A percentile compares a stretch with the other conserved stretches of the same genome.
These are phyloP conservation scores for Phrynocephalus guinanensis DNA, from an alignment of 2,797 vertebrate genomes.

Conservation along the genomic window DNA sequence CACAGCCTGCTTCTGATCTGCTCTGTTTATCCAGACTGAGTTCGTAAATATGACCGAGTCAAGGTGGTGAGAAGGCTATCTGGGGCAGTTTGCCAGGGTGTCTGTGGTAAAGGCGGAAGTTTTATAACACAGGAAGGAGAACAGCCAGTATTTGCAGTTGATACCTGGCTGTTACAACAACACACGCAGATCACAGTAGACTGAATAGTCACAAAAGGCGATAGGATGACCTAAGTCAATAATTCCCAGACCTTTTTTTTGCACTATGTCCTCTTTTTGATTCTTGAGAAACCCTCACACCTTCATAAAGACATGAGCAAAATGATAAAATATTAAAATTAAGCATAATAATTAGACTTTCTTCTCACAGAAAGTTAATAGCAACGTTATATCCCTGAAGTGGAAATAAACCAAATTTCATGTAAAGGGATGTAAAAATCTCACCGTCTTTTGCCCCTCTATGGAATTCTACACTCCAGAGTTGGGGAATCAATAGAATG, in stretches of 20 bases:
- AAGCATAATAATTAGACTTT: too few species aligned
- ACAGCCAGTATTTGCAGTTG: conserved; percentile 65
- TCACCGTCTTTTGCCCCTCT: too few species aligned
- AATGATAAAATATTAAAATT: too few species aligned
- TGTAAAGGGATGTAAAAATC: too few species aligned
- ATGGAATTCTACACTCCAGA: too few species aligned
- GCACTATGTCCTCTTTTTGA: background rate
- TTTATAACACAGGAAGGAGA: conserved; percentile 69
- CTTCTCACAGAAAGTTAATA: too few species aligned
- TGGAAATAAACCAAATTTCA: too few species aligned
- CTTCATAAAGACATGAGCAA: too few species aligned
- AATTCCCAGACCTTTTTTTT: background rate
- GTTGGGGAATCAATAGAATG: too few species aligned
- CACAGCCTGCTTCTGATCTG: conserved; percentile 12
- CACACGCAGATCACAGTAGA: conserved; percentile 67
- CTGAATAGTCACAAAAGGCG: conserved; percentile 48
- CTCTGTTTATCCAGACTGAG: conserved; percentile 65
- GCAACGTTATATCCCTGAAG: too few species aligned
- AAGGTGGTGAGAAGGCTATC: conserved; percentile 39
- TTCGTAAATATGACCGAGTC: conserved; percentile 58
- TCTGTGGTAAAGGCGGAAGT: conserved; percentile 53
- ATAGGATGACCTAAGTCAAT: conserved; percentile 29
- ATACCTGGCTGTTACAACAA: conserved; percentile 67
- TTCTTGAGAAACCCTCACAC: too few species aligned
- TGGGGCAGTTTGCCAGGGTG: conserved; percentile 57